Conservation (phyloP, 2,113 vertebrate species). For the Indri indri region DNA sequence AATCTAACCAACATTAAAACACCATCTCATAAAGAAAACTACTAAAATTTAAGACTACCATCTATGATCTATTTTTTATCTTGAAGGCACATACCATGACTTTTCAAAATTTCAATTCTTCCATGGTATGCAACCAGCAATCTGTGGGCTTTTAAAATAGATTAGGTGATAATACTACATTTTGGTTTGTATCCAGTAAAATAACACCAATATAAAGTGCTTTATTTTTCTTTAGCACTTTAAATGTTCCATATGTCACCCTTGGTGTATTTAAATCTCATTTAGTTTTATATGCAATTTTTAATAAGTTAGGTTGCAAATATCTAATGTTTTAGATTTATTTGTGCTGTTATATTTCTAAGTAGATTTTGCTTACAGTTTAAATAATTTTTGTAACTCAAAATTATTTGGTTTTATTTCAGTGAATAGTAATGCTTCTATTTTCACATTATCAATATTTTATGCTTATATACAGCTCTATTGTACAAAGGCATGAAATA, state of each 20-base stretch:
- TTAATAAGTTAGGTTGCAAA: slow-evolving; percentile 58
- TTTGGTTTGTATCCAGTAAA: slow-evolving; percentile 3
- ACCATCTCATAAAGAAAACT: background rate
- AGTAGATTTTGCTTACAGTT: slow-evolving; percentile 11
- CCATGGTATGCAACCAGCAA: background rate
- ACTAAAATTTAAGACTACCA: background rate
- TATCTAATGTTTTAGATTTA: slow-evolving; percentile 40
- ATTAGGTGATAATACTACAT: background rate
- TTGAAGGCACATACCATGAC: background rate
- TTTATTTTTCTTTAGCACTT: slow-evolving; percentile 27
- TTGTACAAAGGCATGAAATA: background rate
- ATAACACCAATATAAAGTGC: background rate
- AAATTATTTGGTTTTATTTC: slow-evolving; percentile 56
- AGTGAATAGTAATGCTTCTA: slow-evolving; percentile 19
- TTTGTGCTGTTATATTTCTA: slow-evolving; percentile 39
- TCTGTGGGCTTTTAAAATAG: slow-evolving; percentile 18
- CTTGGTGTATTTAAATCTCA: slow-evolving; percentile 45
- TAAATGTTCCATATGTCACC: slow-evolving; percentile 30
- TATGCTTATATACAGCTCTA: background rate
- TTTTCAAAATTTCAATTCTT: background rate
- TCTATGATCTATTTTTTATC: background rate
- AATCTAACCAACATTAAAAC: background rate
- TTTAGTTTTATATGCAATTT: slow-evolving; percentile 48
- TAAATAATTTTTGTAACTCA: slow-evolving; percentile 54
- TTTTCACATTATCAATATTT: slow-evolving; percentile 42